Percentiles rank a stretch among this genome's conserved stretches.
Conservation (phyloP, 1,140 invertebrate genomes). For the Eurytemora carolleeae region DNA sequence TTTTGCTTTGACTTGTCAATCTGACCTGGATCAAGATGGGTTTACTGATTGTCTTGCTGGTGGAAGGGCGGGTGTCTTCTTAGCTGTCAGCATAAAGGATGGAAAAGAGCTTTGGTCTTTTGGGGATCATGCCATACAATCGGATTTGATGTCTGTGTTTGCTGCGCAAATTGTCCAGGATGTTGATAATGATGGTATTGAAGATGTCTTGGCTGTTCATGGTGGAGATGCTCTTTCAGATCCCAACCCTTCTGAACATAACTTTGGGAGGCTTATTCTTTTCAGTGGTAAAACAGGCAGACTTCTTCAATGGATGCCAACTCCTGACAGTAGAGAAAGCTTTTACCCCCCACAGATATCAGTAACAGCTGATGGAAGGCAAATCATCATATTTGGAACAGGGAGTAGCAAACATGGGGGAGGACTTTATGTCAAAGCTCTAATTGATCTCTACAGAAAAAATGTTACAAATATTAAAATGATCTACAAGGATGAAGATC, state of each 20-base stretch:
- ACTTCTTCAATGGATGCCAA: conserved; percentile 37
- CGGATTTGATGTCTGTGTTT: conserved; percentile 33
- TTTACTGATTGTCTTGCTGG: conserved; percentile 48
- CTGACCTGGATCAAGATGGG: conserved; percentile 47
- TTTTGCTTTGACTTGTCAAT: conserved; percentile 48
- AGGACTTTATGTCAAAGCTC: conserved; percentile 40
- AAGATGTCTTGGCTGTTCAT: conserved; percentile 50
- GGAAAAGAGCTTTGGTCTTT: conserved; percentile 47
- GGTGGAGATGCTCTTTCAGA: conserved; percentile 33
- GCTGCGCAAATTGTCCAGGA: conserved; percentile 50
- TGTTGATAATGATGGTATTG: conserved; percentile 44
- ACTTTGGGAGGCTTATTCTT: conserved; percentile 40
- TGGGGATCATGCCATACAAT: conserved; percentile 22
- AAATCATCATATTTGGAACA: conserved; percentile 44
- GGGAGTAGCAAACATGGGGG: conserved; percentile 50
- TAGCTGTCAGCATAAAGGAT: conserved; percentile 42
- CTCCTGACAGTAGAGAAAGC: conserved; percentile 42
- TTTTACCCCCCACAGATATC: conserved; percentile 49
- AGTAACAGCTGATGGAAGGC: conserved; percentile 33
- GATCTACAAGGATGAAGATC: conserved; percentile 25
- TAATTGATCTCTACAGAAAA: conserved; percentile 34
- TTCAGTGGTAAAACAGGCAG: conserved; percentile 46
- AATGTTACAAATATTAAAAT: conserved; percentile 24
- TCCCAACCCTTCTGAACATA: conserved; percentile 22
- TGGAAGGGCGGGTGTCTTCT: conserved; percentile 47